phyloP scores from a whole-genome alignment of 2,888 invertebrate species.

The Auanema sp. region DNA sequence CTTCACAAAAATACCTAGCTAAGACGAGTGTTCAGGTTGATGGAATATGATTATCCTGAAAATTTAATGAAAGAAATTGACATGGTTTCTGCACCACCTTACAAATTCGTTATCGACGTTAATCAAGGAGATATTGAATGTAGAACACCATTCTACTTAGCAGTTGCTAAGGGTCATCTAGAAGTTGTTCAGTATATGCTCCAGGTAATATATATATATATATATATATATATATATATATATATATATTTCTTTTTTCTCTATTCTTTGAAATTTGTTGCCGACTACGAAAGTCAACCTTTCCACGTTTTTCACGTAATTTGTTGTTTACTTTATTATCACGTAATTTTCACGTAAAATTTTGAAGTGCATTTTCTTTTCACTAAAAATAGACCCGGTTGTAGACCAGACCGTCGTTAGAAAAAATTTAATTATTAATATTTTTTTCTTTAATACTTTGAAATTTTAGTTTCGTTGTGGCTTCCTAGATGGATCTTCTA shows the following conservation, averaged over 20 bases:
- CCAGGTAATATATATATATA: too few species aligned
- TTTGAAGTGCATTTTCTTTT: too few species aligned
- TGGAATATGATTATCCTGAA: constrained; percentile 16
- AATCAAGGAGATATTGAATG: constrained; percentile 70
- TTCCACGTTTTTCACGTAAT: too few species aligned
- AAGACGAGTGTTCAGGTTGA: constrained; percentile 20
- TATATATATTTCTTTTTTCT: too few species aligned
- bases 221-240: too few species aligned
- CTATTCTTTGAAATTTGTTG: too few species aligned
- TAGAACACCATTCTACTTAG: constrained; percentile 86
- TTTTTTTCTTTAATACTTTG: neutral
- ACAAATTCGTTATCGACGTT: constrained; percentile 81
- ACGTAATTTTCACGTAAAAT: too few species aligned
- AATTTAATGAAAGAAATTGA: constrained; percentile 71
- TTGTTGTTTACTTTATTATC: too few species aligned
- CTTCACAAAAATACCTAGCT: too few species aligned
- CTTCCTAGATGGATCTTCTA: constrained; percentile 29
- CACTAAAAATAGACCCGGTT: too few species aligned
- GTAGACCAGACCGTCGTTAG: too few species aligned
- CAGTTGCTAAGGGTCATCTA: constrained; percentile 69
- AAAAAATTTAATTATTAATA: constrained; percentile 1
- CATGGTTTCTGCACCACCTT: constrained; percentile 38
- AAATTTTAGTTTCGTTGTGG: constrained; percentile 33
- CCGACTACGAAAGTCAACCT: too few species aligned
- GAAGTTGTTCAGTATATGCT: constrained; percentile 46